A percentile compares a stretch with the other conserved stretches of the same genome.
These are phyloP conservation scores for Sminthurinus signatus DNA, from an alignment of 1,140 invertebrate species.

Conservation along the genomic window DNA sequence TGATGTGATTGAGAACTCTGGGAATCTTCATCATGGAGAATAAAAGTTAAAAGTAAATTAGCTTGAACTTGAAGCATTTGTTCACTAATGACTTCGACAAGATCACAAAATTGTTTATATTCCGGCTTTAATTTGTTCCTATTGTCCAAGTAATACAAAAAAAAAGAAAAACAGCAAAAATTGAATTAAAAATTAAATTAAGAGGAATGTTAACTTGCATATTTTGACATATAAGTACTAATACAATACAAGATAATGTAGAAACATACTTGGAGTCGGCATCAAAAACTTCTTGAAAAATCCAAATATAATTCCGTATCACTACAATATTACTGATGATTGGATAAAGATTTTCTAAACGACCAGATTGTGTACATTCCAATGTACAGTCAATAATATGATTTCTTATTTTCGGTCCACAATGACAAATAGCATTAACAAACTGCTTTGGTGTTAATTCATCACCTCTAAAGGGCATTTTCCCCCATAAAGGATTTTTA, in stretches of 20 bases:
- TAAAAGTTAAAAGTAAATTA: constrained; percentile 64
- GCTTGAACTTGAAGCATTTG: constrained; percentile 67
- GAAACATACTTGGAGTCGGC: constrained; percentile 38
- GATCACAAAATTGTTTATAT: constrained; percentile 67
- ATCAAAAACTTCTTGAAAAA: constrained; percentile 37
- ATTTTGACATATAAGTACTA: too few species aligned
- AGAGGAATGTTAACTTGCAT: too few species aligned
- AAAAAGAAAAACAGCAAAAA: too few species aligned
- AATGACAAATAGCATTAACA: constrained; percentile 32
- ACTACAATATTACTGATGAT: constrained; percentile 40
- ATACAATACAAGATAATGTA: too few species aligned
- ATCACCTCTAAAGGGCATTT: constrained; percentile 41
- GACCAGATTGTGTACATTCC: constrained; percentile 29
- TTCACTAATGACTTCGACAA: constrained; percentile 71
- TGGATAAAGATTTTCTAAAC: constrained; percentile 39
- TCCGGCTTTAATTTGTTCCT: constrained; percentile 38
- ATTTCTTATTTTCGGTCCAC: constrained; percentile 31
- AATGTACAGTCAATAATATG: constrained; percentile 37
- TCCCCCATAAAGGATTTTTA: constrained; percentile 33
- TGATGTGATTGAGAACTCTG: constrained; percentile 58
- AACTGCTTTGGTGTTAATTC: constrained; percentile 37
- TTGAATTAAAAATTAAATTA: too few species aligned
- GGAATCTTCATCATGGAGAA: constrained; percentile 68
- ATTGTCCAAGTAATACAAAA: too few species aligned
- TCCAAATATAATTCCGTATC: constrained; percentile 40